Evolutionary conservation across 1,140 invertebrate genomes (phyloP).

Genomic region (Drosophila biarmipes): DNA sequence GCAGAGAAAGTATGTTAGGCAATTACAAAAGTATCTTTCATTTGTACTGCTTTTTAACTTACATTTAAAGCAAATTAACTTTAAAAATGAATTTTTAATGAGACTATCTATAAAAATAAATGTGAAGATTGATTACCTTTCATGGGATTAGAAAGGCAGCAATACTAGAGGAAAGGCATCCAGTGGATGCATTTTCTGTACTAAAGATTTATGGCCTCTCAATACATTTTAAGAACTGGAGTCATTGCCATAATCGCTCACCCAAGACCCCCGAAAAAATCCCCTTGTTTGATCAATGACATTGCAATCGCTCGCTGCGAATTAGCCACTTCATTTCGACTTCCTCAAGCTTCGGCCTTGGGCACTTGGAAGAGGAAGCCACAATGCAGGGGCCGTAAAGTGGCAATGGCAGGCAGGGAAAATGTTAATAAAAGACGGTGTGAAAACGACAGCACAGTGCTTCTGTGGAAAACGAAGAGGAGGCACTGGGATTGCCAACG

Average conservation of each 20-base stretch:
- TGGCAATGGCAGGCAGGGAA: conserved; percentile 9
- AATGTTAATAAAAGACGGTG: conserved; percentile 26
- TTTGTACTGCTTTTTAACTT: too few species aligned
- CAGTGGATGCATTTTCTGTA: neutral
- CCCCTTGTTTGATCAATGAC: conserved; percentile 18
- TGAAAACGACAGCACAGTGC: conserved; percentile 45
- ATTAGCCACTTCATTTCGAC: conserved; percentile 34
- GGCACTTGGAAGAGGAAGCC: conserved; percentile 32
- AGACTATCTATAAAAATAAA: too few species aligned
- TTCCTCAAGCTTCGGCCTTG: conserved; percentile 59
- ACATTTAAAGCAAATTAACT: too few species aligned
- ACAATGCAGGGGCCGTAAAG: conserved; percentile 13
- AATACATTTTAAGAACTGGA: neutral
- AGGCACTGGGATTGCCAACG: conserved; percentile 77
- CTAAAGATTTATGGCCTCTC: neutral
- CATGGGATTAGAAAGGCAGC: too few species aligned
- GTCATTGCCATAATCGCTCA: too few species aligned
- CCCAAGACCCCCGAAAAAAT: neutral
- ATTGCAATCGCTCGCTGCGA: conserved; percentile 16
- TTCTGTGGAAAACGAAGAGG: conserved; percentile 29
- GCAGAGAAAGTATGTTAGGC: too few species aligned
- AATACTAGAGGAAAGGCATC: too few species aligned
- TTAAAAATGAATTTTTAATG: too few species aligned
- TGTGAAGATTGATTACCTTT: too few species aligned
- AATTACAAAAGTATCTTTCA: too few species aligned